Evolutionary conservation across 2,888 invertebrate species (phyloP), one percentile per base, ranked within the genome.

Genomic region (Xanthorhoe spadicearia): DNA sequence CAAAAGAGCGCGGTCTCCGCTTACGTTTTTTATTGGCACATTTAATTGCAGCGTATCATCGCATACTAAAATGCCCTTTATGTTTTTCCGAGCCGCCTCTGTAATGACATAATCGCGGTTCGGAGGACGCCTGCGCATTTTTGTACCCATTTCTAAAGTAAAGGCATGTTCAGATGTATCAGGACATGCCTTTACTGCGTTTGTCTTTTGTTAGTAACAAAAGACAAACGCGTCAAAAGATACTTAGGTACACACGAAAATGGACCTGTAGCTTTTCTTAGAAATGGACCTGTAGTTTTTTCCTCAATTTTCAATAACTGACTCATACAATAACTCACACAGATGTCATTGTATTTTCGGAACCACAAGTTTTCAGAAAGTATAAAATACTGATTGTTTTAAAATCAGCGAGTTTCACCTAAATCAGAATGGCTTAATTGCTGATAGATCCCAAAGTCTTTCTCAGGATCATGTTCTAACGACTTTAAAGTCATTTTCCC

Each of bases 41-140:
- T 85, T 87, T 92, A 92, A 92, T 92, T 90, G 86, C 85, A 77
- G 83, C 84, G 90, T 92, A 92, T 92, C 92, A 92, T 92, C 90
- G 88, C 91, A 92, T 92, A 91, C 91, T 90, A 85, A 87, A 87
- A 88, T 89, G 89, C 87, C 87, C 89, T 87, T 87, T 84, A 82
- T 81, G 83, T 90, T 90, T 92, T 91, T 88, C 77, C 83, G 63
- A 74, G 74, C 66, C 76, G 69, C 71, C 74, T 74, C 69, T 56
- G 75, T 92, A 92, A 92, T 92, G 87, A 92, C 92, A 92, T 92
- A 92, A 92, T 92, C 92, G 90, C 78, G 79, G 76, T 69, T 70
- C 74, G 76, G 74, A 81, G 83, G 86, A 83, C 80, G 83, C 73
- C 54, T 66, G 67, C 59, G 61, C 65, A 70, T 74, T 80, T 77